Evolutionary conservation across 2,888 invertebrate species (phyloP), one percentile per base, ranked within the genome.

Genomic region (Gnatocerus cornutus): DNA sequence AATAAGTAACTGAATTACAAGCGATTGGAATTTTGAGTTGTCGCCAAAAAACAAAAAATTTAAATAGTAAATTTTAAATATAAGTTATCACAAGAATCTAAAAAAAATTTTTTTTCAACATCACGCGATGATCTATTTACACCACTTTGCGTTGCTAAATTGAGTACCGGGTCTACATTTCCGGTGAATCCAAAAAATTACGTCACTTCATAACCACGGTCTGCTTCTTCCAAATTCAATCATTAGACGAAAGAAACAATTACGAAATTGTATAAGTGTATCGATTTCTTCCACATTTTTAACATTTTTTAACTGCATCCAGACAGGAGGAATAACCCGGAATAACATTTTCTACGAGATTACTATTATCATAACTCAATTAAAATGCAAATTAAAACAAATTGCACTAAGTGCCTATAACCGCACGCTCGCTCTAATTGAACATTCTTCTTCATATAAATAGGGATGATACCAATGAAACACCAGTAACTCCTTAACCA

Each of bases 331-430:
- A 41, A 41, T 12, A 53, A 53, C 33, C 6, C 13, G n/a, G 59
- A 59, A 45, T 59, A 27, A 30, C 14, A 5, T 50, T 33, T 30
- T 59, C 45, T 30, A 27, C 43, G 29, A 43, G 27, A 56, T 43
- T 56, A 43, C 37, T 14, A 21, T 21, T 21, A 55, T 55, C 33
- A 39, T 21, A 55, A 16, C 39, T 6, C 43, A 7, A 46, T 59
- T 59, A 45, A 14, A 45, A 59, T 59, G 59, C 9, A 29, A 59
- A 59, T 59, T 59, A 56, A 56, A 27, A 12, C 43, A 41, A 43
- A 43, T 41, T 13, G 33, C 9, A 13, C 9, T 14, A 14, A 16
- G 30, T 21, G 27, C 39, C 27, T 33, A 59, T 46, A 30, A 16
- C 59, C 30, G 8, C 56, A 43, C 29, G 41, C 43, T 43, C 41